Percentiles rank a stretch among this genome's conserved stretches.
Conservation (phyloP, 2,113 vertebrate species). For the Syngnathus typhle region DNA sequence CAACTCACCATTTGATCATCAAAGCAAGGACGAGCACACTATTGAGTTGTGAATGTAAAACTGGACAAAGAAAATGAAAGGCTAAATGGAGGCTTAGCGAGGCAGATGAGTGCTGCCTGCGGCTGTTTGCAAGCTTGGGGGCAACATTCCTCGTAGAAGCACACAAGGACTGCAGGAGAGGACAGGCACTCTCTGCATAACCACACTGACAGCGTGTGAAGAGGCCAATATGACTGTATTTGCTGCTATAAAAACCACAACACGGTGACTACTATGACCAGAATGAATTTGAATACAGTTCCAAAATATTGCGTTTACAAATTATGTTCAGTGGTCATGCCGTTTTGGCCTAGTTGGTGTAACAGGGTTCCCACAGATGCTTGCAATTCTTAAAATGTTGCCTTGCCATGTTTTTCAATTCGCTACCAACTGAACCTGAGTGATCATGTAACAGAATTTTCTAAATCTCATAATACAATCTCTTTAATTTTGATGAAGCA, state of each 20-base stretch:
- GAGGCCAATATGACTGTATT: neutral
- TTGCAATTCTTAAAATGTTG: neutral
- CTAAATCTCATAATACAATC: neutral
- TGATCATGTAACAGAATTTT: neutral
- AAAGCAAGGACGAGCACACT: neutral
- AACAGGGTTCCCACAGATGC: neutral
- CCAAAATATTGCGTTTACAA: neutral
- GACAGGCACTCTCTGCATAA: slow-evolving; percentile 27
- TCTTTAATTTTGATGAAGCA: too few relatives aligned
- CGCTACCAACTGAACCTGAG: neutral
- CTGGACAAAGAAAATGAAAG: slow-evolving; percentile 21
- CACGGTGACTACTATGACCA: neutral
- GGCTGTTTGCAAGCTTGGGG: slow-evolving; percentile 40
- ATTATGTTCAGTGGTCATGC: neutral
- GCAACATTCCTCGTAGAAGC: slow-evolving; percentile 48
- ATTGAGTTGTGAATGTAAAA: slow-evolving; percentile 27
- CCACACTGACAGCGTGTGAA: slow-evolving; percentile 36
- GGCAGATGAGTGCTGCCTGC: slow-evolving; percentile 28
- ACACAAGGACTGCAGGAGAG: slow-evolving; percentile 36
- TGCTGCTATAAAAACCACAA: neutral
- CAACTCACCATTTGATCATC: neutral
- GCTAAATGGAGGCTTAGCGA: slow-evolving; percentile 31
- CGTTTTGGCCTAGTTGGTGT: neutral
- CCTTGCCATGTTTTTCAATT: neutral
- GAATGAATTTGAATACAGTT: neutral